These are phyloP conservation scores for Gobio occitaniae DNA, from an alignment of 2,797 vertebrate species.

Conservation along the genomic window DNA sequence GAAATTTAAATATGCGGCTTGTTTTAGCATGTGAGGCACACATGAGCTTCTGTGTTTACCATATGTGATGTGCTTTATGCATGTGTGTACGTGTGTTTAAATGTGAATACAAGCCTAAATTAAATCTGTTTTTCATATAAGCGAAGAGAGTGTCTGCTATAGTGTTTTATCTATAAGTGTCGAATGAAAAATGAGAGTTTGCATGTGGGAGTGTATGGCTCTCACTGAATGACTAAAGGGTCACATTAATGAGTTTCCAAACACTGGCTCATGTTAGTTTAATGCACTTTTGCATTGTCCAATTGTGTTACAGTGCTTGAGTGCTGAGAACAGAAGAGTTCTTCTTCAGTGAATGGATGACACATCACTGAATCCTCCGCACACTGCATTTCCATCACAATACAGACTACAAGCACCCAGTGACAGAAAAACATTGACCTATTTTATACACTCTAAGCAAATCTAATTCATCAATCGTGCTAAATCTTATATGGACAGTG, in stretches of 20 bases:
- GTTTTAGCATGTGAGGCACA: neutral
- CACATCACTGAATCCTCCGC: conserved; percentile 17
- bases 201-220: conserved; percentile 27
- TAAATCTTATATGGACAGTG: neutral
- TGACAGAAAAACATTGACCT: neutral
- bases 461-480: neutral
- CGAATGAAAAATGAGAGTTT: neutral
- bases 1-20: neutral
- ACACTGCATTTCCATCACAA: conserved; percentile 38
- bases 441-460: neutral
- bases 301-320: conserved; percentile 15
- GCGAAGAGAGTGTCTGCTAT: conserved; percentile 40
- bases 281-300: conserved; percentile 31
- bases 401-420: neutral
- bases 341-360: conserved; percentile 25
- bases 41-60: too few species aligned
- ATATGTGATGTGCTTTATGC: too few species aligned
- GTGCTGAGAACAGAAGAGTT: conserved; percentile 5
- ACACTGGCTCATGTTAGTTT: conserved; percentile 22
- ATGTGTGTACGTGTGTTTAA: too few species aligned
- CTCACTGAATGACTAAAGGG: conserved; percentile 46
- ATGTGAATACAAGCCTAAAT: too few species aligned
- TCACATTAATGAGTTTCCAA: conserved; percentile 46
- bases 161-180: conserved; percentile 17
- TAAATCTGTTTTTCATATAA: neutral